Base-by-base conservation (phyloP, 2,797 vertebrate species). In the Hoplostethus atlanticus region DNA sequence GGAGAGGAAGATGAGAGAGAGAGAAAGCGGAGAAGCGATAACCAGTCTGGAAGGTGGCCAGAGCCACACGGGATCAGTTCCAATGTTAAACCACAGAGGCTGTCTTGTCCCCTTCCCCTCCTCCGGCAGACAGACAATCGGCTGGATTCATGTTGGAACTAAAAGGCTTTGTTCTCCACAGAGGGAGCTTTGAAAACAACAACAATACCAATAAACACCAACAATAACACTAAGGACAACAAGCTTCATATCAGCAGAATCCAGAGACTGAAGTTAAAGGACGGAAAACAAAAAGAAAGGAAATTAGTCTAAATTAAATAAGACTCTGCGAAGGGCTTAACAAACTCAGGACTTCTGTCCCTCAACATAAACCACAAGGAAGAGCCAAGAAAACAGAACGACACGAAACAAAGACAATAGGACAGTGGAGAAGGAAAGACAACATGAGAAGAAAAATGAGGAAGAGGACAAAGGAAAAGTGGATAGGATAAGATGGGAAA, bases 161-260 rank as follows among this genome's bases (percentile, higher is more conserved):
- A 91, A 92, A 91, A 91, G 91, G 89, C 92, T 92, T 93, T 93
- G 92, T 93, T 91, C 86, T 88, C 79, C 81, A 84, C 88, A 87
- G 90, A 90, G 74, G 82, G 88, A 87, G 89, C 91, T 92, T 91
- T 93, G 90, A 91, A 91, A 90, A 90, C 90, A 86, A 83, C 84
- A 92, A 93, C 91, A 93, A 93, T 91, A 90, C 86, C 87, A 90
- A 90, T 87, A 91, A 92, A 90, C 89, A 86, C 69, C 69, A 89
- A 92, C 90, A 92, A 92, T 88, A 92, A 90, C 85, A 68, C 57
- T 30, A 30, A 90, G 73, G 81, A 90, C 61, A 52, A 76, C 71
- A 30, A 71, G 89, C 89, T 72, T 82, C 91, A 76, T 93, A 93
- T 93, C 92, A 86, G 88, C 88, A 36, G 44, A 78, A 92, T 91